Evolutionary conservation across 2,888 invertebrate species (phyloP), one percentile per base, ranked within the genome.

Genomic region (Macrostomum cliftonense): DNA sequence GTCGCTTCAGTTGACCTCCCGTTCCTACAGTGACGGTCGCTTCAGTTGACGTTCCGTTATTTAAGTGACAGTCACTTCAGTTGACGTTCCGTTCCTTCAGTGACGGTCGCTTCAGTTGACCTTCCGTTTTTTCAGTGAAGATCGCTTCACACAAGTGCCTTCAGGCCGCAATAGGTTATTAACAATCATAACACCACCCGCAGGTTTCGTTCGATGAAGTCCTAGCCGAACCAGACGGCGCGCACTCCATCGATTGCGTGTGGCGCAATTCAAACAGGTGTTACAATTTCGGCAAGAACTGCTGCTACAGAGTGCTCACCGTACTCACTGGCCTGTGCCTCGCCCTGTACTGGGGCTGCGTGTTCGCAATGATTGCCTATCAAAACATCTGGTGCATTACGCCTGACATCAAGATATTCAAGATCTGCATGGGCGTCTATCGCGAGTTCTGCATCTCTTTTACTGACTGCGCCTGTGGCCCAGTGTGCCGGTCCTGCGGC

Each of bases 351-450:
- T 71, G 79, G 16, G 53, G 53, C 14, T 54, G 47, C 19, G 28
- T 36, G 16, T 53, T 54, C 43, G 54, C 54, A 5, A 38, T 79
- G 56, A 68, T 80, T 11, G 77, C 80, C 2, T 54, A 52, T 42
- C 12, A 44, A 13, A 79, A 80, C 71, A 79, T 81, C 59, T 81
- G 81, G 81, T 79, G 79, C 61, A 70, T 77, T n/a, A 77, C 75
- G 0, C 80, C 81, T 0, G 77, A 76, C 52, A 67, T 80, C 40
- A 73, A 79, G 47, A 74, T 65, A 36, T 42, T 43, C 21, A 20
- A 51, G 16, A 47, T 52, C 19, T 39, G 52, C 17, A 17, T 39
- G n/a, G 45, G 53, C 16, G 46, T 43, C 16, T 17, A 39, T 1
- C 37, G 37, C 5, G 45, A 46, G 20, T 20, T 37, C 12, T 50